Conservation (phyloP, 2,888 invertebrate genomes). For the Chloromyia formosa region DNA sequence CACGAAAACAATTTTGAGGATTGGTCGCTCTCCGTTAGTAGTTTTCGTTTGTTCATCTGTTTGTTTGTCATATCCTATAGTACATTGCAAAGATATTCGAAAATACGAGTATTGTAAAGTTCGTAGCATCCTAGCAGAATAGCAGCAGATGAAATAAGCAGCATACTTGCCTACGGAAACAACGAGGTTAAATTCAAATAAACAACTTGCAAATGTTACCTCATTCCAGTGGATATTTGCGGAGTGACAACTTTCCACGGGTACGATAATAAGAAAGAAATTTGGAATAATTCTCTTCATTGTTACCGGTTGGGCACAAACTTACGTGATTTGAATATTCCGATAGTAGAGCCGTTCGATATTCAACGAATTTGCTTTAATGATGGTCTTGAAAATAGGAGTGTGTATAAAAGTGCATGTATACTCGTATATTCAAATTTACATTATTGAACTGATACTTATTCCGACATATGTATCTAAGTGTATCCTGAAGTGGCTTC, state of each 20-base stretch:
- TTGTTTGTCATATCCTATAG: slow-evolving; percentile 49
- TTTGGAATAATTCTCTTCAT: slow-evolving; percentile 42
- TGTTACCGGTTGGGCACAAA: slow-evolving; percentile 35
- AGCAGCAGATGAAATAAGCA: slow-evolving; percentile 9
- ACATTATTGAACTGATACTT: too few species aligned
- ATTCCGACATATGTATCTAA: too few species aligned
- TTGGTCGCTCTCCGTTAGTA: slow-evolving; percentile 56
- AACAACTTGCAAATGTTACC: slow-evolving; percentile 50
- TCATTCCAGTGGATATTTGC: slow-evolving; percentile 4
- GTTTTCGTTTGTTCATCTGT: slow-evolving; percentile 51
- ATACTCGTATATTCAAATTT: too few species aligned
- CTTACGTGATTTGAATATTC: slow-evolving; percentile 36
- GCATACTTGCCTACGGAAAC: slow-evolving; percentile 21
- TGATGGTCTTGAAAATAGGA: too few species aligned
- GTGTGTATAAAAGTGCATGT: too few species aligned
- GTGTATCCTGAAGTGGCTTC: too few species aligned
- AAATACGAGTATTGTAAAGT: slow-evolving; percentile 47
- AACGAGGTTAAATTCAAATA: slow-evolving; percentile 47
- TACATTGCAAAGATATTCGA: slow-evolving; percentile 39
- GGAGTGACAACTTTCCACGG: slow-evolving; percentile 9
- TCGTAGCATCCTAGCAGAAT: slow-evolving; percentile 9
- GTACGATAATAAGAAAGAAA: slow-evolving; percentile 30
- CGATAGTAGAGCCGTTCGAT: too few species aligned
- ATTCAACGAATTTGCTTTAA: too few species aligned
- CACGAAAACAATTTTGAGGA: slow-evolving; percentile 65